Conservation (phyloP, 2,888 invertebrate genomes). For the Altica lythri region DNA sequence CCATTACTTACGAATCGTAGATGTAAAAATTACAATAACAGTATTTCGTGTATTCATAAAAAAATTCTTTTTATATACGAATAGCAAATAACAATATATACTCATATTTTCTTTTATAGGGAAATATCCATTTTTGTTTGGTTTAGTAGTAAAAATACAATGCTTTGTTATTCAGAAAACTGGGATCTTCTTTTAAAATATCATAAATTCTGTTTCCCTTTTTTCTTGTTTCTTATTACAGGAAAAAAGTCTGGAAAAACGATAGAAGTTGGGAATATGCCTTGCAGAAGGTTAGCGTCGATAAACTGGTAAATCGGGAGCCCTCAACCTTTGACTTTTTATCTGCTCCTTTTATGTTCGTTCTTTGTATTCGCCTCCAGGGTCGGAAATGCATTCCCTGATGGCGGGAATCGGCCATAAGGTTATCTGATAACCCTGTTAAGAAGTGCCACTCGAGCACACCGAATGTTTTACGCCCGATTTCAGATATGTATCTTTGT, state of each 20-base stretch:
- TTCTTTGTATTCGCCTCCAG: constrained; percentile 37
- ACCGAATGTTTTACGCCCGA: constrained; percentile 41
- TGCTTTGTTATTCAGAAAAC: background rate
- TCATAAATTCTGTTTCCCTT: constrained; percentile 7
- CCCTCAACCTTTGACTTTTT: constrained; percentile 44
- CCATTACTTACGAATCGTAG: no score
- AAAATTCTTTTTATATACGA: no score
- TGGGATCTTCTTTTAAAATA: constrained; percentile 1
- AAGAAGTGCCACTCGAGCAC: constrained; percentile 40
- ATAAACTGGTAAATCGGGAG: constrained; percentile 38
- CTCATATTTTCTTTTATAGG: no score
- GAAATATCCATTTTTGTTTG: no score
- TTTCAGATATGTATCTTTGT: constrained; percentile 43
- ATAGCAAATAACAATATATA: no score
- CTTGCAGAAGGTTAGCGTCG: constrained; percentile 37
- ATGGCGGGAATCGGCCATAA: constrained; percentile 36
- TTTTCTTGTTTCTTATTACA: background rate
- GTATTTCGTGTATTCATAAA: no score
- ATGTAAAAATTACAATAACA: no score
- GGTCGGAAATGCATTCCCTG: constrained; percentile 38
- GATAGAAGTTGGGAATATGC: constrained; percentile 11
- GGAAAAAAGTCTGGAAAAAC: constrained; percentile 7
- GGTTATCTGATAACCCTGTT: constrained; percentile 41
- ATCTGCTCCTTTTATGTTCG: constrained; percentile 42
- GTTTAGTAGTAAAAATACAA: background rate